These are phyloP conservation scores for Melolontha melolontha DNA, from an alignment of 2,888 invertebrate genomes.

Conservation along the genomic window DNA sequence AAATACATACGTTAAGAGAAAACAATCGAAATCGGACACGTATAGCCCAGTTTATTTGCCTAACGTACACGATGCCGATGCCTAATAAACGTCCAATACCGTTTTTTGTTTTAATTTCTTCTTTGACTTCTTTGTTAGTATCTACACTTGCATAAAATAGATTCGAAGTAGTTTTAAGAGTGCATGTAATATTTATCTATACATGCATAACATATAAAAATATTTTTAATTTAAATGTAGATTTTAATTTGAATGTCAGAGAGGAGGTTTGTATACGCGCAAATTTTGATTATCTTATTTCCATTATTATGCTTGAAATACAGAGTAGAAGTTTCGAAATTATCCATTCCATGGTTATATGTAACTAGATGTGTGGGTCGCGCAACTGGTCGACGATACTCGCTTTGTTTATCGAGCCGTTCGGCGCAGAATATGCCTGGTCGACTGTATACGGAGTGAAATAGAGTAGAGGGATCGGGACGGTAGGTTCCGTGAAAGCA, in stretches of 20 bases:
- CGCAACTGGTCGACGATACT: constrained; percentile 52
- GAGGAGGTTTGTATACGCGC: constrained; percentile 56
- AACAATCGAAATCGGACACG: constrained; percentile 36
- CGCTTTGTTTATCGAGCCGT: constrained; percentile 62
- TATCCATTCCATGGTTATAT: constrained; percentile 68
- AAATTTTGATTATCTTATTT: constrained; percentile 67
- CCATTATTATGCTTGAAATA: constrained; percentile 67
- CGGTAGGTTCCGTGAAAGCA: constrained; percentile 67
- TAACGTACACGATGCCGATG: constrained; percentile 25
- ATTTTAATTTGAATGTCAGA: constrained; percentile 39
- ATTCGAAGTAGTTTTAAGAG: background rate
- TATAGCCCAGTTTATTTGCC: constrained; percentile 37
- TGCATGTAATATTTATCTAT: constrained; percentile 11
- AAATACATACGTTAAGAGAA: constrained; percentile 10
- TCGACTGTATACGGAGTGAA: constrained; percentile 63
- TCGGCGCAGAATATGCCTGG: constrained; percentile 54
- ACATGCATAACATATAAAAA: constrained; percentile 12
- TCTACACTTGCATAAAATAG: background rate
- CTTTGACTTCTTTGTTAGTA: constrained; percentile 15
- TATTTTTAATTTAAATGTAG: constrained; percentile 41
- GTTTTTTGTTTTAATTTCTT: constrained; percentile 9
- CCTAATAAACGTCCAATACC: constrained; percentile 26
- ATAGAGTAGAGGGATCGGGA: constrained; percentile 66
- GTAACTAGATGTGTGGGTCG: constrained; percentile 64
- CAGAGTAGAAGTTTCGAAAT: constrained; percentile 68